phyloP scores from a whole-genome alignment of 2,888 invertebrate genomes.

The Trichacis sp. region DNA sequence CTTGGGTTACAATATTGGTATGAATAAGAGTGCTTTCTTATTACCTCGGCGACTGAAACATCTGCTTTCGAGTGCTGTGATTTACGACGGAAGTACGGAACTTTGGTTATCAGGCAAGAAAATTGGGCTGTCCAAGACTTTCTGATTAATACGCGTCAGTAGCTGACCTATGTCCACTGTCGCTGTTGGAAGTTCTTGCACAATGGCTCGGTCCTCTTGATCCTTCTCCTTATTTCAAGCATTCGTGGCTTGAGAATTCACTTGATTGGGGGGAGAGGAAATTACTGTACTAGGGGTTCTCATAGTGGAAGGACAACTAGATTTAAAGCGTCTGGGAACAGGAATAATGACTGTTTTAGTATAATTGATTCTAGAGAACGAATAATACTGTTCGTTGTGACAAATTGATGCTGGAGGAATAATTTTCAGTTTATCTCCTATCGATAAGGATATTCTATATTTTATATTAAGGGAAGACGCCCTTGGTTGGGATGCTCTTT shows the following conservation, averaged over 20 bases:
- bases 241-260: slow-evolving; percentile 6
- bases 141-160: slow-evolving; percentile 40
- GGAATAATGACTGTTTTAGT: too few species aligned
- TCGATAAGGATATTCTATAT: too few species aligned
- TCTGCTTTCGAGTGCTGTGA: background rate
- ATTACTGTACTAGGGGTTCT: too few species aligned
- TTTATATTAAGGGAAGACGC: too few species aligned
- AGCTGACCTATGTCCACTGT: slow-evolving; percentile 32
- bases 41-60: background rate
- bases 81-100: slow-evolving; percentile 1
- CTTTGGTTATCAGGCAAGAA: slow-evolving; percentile 14
- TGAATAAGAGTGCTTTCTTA: background rate
- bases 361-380: too few species aligned
- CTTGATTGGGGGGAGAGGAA: background rate
- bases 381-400: too few species aligned
- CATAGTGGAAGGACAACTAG: too few species aligned
- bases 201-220: slow-evolving; percentile 22
- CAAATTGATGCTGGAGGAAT: too few species aligned
- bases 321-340: too few species aligned
- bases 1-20: background rate
- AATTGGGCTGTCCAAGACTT: slow-evolving; percentile 29
- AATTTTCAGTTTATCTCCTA: too few species aligned
- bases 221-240: slow-evolving; percentile 14
- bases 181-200: slow-evolving; percentile 38
- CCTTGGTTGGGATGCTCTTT: too few species aligned